Evolutionary conservation across 2,113 vertebrate genomes (phyloP).

Genomic region (Micronycteris hirsuta): DNA sequence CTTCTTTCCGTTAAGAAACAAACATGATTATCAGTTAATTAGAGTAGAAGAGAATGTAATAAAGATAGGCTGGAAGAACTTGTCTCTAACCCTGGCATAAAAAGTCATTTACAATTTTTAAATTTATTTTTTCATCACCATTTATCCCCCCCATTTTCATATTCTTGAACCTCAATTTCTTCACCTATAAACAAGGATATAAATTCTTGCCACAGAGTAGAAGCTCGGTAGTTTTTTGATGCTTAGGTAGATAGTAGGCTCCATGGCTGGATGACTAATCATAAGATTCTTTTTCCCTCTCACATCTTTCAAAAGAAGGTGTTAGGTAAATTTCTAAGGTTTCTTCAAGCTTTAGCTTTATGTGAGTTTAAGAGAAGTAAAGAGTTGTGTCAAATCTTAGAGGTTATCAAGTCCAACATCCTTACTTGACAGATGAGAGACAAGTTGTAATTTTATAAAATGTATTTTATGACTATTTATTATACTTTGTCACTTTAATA

Average conservation of each 20-base stretch:
- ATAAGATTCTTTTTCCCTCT: background rate
- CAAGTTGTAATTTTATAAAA: background rate
- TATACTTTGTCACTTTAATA: background rate
- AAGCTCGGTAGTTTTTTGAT: background rate
- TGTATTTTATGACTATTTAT: background rate
- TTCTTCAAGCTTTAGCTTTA: background rate
- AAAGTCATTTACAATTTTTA: background rate
- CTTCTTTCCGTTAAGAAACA: background rate
- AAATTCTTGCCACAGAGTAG: background rate
- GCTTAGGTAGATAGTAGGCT: background rate
- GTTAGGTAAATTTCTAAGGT: background rate
- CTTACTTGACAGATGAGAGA: background rate
- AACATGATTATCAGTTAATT: conserved; percentile 8
- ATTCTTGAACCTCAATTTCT: background rate
- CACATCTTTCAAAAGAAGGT: background rate
- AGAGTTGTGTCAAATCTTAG: background rate
- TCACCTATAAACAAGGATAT: background rate
- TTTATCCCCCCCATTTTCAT: background rate
- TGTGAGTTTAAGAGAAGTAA: background rate
- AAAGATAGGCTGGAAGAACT: background rate
- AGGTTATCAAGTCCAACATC: background rate
- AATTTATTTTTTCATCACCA: background rate
- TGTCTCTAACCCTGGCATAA: background rate
- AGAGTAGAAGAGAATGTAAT: background rate
- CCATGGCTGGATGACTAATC: background rate